Evolutionary conservation across 2,797 vertebrate species (phyloP), one percentile per base, ranked within the genome.

Genomic region (Otolemur crassicaudatus): DNA sequence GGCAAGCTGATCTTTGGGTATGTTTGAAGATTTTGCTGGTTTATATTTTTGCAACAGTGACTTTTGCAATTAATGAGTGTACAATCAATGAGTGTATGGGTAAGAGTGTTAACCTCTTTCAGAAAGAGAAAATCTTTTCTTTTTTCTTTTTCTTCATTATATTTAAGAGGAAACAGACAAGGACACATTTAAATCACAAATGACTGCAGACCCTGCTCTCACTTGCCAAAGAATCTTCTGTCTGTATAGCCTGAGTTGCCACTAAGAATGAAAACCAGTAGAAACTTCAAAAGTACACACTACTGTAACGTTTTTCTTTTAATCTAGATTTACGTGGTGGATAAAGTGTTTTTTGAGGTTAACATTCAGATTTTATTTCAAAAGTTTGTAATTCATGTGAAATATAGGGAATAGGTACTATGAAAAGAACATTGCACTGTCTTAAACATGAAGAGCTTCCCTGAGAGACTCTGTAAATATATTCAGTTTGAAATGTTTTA

Each of bases 251-350:
- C 60, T 91, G 84, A 87, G 87, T 10, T 92, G 80, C 77, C 67
- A 92, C 72, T 69, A 81, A 73, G 63, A 94, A 81, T 85, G 94
- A 61, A 93, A 94, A 95, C 95, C 60, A 90, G 65, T 29, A 92
- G 72, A 87, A 89, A 93, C 34, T 73, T 80, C 34, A 58, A 75
- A 92, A 84, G 91, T 46, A 80, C 22, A 83, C 31, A 86, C 31
- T 73, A 90, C 53, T 53, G 14, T 77, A 87, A 82, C n/a, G 77
- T 81, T 75, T 81, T 94, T 81, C 91, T 94, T 82, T 84, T 77
- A 79, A 91, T 90, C 27, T 80, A 85, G 61, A 88, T 82, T 91
- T 91, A 93, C 61, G 94, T 90, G 87, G 85, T 43, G 49, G 31
- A 40, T 72, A 90, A 87, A 84, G 83, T 43, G 4, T 37, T 95